Evolutionary conservation across 1,140 invertebrate genomes (phyloP).

Genomic region (Nixonia krombeini): DNA sequence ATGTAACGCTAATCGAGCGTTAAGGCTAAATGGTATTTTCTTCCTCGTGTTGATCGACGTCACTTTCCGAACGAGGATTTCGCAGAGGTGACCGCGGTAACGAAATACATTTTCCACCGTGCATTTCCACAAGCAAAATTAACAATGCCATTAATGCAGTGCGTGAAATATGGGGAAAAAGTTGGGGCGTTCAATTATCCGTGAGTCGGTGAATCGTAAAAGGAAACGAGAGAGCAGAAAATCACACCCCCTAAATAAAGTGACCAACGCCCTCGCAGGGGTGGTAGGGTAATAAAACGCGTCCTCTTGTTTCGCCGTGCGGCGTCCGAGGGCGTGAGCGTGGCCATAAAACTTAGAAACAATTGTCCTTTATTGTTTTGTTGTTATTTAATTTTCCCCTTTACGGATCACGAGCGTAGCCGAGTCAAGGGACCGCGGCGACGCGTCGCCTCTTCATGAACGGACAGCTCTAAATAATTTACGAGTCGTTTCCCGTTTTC

Average conservation of each 20-base stretch:
- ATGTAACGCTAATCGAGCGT: no score
- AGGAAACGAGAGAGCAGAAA: constrained; percentile 24
- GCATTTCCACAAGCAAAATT: no score
- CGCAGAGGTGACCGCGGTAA: no score
- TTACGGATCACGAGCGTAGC: constrained; percentile 2
- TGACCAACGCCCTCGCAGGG: constrained; percentile 58
- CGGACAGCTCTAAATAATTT: constrained; percentile 66
- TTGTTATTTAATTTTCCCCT: constrained; percentile 67
- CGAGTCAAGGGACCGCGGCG: constrained; percentile 20
- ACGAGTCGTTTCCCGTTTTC: constrained; percentile 46
- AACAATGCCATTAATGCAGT: no score
- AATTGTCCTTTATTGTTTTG: constrained; percentile 69
- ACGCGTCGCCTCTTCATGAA: constrained; percentile 30
- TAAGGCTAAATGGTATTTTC: no score
- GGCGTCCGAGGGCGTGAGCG: constrained; percentile 46
- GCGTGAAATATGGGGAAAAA: constrained; percentile 1
- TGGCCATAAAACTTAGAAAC: constrained; percentile 66
- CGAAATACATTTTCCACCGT: no score
- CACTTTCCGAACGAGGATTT: no score
- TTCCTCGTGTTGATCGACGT: no score
- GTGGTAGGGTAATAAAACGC: constrained; percentile 61
- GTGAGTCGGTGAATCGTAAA: constrained; percentile 44
- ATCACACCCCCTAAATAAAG: constrained; percentile 68
- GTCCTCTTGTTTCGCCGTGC: constrained; percentile 52
- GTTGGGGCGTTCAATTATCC: constrained; percentile 49